Base-by-base conservation (phyloP, 2,888 invertebrate genomes). In the Lymantria dispar region DNA sequence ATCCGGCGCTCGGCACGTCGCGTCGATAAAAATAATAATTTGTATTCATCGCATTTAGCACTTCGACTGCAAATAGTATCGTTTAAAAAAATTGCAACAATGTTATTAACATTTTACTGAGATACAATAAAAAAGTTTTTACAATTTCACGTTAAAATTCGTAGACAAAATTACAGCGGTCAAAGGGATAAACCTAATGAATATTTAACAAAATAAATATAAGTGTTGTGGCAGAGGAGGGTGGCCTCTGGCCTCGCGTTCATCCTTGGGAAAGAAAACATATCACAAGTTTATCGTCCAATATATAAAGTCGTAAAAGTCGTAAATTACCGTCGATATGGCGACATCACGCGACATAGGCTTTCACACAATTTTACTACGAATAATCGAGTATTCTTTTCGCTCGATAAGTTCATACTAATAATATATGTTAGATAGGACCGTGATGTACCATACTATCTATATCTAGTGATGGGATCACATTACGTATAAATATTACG, bases 261-360 rank as follows among this genome's bases (percentile, higher is more conserved):
- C 74, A 45, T 60, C 69, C 86, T 85, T 87, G 83, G 80, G 82
- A 81, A 85, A 88, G 78, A 87, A 87, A 87, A 83, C 56, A 80
- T 64, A 75, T 62, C 74, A 82, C 75, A 78, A 64, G 57, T 85
- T 78, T 83, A 84, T 78, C 56, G 64, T 64, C 71, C 61, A 41
- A 60, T 56, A 56, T 57, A 54, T 56, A 48, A 47, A 56, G 42
- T 30, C 30, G 30, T 30, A 30, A 30, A 30, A 33, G 33, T 61
- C 52, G 58, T 68, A 58, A 58, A 61, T 56, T 59, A 62, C 64
- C 63, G 64, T 72, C 65, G 60, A 60, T 58, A 62, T 72, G 76
- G 75, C 67, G 61, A 72, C 71, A 74, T 74, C 71, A 72, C 59
- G 58, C 53, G 51, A 54, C 43, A 43, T 8, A 11, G 30, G n/a